A percentile compares a stretch with the other conserved stretches of the same genome.
These are phyloP conservation scores for Anolis apletophallus DNA, from an alignment of 2,797 vertebrate genomes.

Conservation along the genomic window DNA sequence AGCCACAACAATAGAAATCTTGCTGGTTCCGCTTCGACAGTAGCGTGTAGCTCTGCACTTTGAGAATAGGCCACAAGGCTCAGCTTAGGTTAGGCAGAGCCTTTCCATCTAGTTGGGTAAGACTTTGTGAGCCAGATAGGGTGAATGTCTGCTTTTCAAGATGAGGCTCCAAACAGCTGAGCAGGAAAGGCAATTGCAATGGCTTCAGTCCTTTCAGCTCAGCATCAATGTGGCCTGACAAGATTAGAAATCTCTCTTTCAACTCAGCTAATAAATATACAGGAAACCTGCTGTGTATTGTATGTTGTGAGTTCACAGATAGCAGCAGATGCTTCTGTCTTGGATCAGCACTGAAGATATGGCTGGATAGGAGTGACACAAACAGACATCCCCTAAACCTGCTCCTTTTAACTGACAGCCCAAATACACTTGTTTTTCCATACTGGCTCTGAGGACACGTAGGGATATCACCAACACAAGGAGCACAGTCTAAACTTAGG, in stretches of 20 bases:
- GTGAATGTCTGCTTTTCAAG: background rate
- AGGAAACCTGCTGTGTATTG: background rate
- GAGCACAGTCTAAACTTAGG: slow-evolving; percentile 26
- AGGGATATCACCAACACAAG: background rate
- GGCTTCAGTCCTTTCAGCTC: background rate
- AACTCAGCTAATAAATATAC: background rate
- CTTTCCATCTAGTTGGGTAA: background rate
- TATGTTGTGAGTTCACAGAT: background rate
- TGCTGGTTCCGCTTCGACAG: background rate
- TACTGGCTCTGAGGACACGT: background rate
- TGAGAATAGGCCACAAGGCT: background rate
- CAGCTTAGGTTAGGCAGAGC: background rate
- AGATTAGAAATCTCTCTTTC: background rate
- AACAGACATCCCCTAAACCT: background rate
- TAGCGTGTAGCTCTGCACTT: background rate
- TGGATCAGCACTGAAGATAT: too few relatives aligned
- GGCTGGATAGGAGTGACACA: too few relatives aligned
- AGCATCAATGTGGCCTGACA: background rate
- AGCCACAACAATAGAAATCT: background rate
- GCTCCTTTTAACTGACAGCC: background rate
- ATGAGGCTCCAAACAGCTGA: background rate
- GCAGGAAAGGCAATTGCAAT: background rate
- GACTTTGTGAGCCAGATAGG: background rate
- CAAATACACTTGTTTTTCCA: background rate
- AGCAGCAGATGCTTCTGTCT: background rate